Percentiles rank a stretch among this genome's conserved stretches.
Evolutionary conservation across 2,113 vertebrate genomes (phyloP).

Genomic region (Grammomys surdaster): DNA sequence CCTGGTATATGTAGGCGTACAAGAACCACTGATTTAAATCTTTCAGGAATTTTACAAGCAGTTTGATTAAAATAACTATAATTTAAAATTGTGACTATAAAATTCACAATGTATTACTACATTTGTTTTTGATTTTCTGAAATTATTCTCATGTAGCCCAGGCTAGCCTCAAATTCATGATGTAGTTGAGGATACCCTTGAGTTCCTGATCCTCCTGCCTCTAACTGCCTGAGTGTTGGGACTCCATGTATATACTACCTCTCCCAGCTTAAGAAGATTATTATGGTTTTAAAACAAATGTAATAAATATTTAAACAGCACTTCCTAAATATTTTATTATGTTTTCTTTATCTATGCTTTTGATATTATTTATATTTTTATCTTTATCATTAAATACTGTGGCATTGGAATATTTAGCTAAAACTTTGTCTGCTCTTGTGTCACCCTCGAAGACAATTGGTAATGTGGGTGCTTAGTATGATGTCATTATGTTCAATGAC

Average conservation of each 20-base stretch:
- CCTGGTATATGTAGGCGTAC: neutral
- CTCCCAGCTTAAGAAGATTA: neutral
- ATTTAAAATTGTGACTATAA: neutral
- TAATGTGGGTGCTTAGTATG: too few relatives aligned
- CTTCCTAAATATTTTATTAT: constrained; percentile 15
- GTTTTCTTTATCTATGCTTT: constrained; percentile 27
- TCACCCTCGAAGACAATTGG: too few relatives aligned
- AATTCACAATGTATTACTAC: neutral
- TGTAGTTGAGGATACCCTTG: neutral
- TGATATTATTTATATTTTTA: neutral
- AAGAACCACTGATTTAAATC: neutral
- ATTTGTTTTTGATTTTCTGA: neutral
- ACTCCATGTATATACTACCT: neutral
- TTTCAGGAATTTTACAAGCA: constrained; percentile 30
- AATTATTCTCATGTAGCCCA: neutral
- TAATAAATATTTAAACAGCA: constrained; percentile 25
- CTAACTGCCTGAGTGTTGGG: neutral
- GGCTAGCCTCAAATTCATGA: neutral
- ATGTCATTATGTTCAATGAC: neutral
- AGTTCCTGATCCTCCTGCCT: neutral
- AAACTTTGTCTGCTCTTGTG: neutral
- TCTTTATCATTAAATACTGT: neutral
- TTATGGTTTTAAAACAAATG: constrained; percentile 9
- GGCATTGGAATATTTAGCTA: neutral
- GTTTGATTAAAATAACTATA: constrained; percentile 28